Conservation (phyloP, 2,113 vertebrate species). For the Centrocercus urophasianus region DNA sequence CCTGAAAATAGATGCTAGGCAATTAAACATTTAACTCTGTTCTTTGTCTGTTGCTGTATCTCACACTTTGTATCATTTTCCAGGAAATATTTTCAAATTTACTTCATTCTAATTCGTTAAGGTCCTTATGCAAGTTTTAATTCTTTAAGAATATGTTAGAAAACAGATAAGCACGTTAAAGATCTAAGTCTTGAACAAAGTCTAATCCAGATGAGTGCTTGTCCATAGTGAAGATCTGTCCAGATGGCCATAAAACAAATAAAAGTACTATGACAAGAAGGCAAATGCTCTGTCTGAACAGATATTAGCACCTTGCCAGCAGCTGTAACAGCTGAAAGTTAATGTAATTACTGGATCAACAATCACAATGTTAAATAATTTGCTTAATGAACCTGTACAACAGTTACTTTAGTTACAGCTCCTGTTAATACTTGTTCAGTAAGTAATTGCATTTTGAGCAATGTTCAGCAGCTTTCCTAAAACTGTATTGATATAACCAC, state of each 20-base stretch:
- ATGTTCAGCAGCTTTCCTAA: neutral
- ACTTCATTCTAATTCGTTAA: neutral
- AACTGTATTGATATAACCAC: rapidly evolving
- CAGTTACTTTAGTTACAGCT: neutral
- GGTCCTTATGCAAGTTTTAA: neutral
- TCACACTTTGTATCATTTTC: neutral
- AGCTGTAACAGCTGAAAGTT: neutral
- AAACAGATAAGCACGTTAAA: neutral
- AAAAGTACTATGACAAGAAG: neutral
- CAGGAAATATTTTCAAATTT: neutral
- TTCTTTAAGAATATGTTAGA: neutral
- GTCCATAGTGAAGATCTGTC: neutral
- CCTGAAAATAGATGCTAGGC: neutral
- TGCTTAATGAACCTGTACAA: neutral
- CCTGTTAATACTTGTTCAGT: neutral
- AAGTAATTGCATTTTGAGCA: neutral
- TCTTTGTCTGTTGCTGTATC: neutral
- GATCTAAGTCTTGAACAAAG: neutral
- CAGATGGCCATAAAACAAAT: neutral
- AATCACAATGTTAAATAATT: neutral
- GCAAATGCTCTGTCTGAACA: neutral
- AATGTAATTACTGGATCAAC: neutral
- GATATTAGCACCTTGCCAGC: neutral
- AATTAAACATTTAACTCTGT: neutral
- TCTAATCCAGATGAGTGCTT: neutral